Conservation (phyloP, 2,797 vertebrate species). For the Hoplostethus atlanticus region DNA sequence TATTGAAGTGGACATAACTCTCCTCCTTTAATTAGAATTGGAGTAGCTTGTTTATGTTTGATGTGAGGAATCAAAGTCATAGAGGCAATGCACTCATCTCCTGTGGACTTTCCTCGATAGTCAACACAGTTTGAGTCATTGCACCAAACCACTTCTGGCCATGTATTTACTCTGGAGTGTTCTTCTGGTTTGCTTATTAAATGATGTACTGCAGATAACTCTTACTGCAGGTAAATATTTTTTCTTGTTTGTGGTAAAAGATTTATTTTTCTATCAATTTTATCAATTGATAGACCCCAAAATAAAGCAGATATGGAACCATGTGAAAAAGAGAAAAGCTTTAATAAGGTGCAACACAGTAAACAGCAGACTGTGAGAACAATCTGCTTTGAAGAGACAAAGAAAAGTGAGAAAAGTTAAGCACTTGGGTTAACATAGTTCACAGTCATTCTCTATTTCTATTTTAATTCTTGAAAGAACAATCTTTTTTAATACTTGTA, state of each 20-base stretch:
- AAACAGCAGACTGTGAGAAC: constrained; percentile 11
- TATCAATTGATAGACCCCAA: neutral
- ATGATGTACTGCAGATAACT: neutral
- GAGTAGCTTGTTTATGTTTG: neutral
- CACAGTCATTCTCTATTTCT: neutral
- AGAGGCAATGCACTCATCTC: neutral
- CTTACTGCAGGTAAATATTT: neutral
- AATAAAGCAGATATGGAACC: neutral
- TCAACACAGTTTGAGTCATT: constrained; percentile 3
- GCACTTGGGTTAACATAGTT: neutral
- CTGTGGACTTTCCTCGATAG: constrained; percentile 13
- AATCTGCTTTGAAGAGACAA: constrained; percentile 16
- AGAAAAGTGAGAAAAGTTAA: neutral
- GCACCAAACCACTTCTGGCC: neutral
- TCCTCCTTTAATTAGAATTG: neutral
- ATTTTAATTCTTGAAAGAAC: no score
- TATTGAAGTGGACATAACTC: neutral
- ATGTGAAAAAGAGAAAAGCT: neutral
- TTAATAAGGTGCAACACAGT: neutral
- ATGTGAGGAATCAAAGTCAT: neutral
- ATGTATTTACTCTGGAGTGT: constrained; percentile 10
- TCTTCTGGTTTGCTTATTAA: constrained; percentile 27
- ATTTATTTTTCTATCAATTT: no score
- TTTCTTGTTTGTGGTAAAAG: neutral
- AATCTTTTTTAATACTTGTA: no score